A percentile compares a stretch with the other conserved stretches of the same genome.
phyloP scores from a whole-genome alignment of 2,888 invertebrate genomes.

The Steromphala cineraria region DNA sequence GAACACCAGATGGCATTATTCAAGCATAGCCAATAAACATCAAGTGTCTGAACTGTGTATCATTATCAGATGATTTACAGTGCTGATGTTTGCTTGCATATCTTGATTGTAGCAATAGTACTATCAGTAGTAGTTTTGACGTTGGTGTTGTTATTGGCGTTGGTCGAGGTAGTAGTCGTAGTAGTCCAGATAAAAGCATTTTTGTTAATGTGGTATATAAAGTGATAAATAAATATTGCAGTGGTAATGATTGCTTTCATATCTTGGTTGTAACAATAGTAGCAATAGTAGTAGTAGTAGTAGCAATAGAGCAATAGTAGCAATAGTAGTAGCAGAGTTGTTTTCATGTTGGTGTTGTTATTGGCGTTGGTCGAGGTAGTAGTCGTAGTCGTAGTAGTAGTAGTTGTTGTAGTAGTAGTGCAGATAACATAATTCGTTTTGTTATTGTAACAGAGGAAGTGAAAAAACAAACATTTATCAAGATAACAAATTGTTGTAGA shows the following conservation, averaged over 20 bases:
- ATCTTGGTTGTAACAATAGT: not conserved
- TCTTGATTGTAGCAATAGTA: not conserved
- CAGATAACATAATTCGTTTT: not conserved
- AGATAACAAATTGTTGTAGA: not conserved
- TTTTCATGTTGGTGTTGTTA: not conserved
- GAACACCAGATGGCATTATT: too few species aligned
- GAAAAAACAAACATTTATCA: not conserved
- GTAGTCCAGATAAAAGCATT: not conserved
- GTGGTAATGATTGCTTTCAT: not conserved
- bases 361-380: not conserved
- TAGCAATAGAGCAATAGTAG: not conserved
- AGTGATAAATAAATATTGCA: too few species aligned
- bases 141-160: not conserved
- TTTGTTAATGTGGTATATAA: too few species aligned
- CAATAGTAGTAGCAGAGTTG: not conserved
- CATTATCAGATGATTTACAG: not conserved
- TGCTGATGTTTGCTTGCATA: not conserved
- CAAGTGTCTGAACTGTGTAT: too few species aligned
- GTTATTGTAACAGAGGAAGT: too few species aligned
- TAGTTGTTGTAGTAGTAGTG: constrained; percentile 5
- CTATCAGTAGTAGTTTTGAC: not conserved
- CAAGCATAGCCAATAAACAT: too few species aligned
- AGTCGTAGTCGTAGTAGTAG: constrained; percentile 19
- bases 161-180: constrained; percentile 3
- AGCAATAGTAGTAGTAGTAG: constrained; percentile 5